Conservation (phyloP, 2,113 vertebrate genomes). For the Addax nasomaculatus region DNA sequence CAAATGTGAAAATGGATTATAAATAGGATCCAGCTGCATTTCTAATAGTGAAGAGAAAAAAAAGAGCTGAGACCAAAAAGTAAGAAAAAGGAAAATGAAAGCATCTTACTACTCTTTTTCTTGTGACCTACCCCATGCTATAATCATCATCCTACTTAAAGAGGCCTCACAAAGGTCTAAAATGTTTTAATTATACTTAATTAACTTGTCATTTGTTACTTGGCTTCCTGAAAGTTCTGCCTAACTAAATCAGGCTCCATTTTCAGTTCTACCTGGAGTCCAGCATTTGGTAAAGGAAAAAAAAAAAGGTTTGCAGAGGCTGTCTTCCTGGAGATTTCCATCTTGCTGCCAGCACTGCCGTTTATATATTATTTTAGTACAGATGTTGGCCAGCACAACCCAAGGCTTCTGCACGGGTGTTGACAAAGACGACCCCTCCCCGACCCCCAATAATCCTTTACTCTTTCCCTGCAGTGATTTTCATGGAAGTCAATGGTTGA, state of each 20-base stretch:
- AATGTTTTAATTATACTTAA: conserved; percentile 75
- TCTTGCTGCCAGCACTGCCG: conserved; percentile 56
- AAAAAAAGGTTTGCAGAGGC: conserved; percentile 54
- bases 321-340: conserved; percentile 74
- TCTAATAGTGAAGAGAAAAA: conserved; percentile 68
- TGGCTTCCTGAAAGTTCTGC: conserved; percentile 73
- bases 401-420: conserved; percentile 75
- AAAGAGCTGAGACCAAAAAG: conserved; percentile 37
- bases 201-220: conserved; percentile 78
- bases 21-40: conserved; percentile 79
- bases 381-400: conserved; percentile 66
- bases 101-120: conserved; percentile 54
- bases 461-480: conserved; percentile 40
- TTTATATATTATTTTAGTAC: conserved; percentile 77
- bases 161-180: conserved; percentile 45
- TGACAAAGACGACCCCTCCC: conserved; percentile 71
- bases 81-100: conserved; percentile 43
- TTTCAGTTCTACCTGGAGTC: conserved; percentile 74
- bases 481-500: conserved; percentile 75
- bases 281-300: conserved; percentile 21
- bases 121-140: conserved; percentile 12
- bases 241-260: conserved; percentile 67
- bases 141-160: conserved; percentile 49
- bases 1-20: conserved; percentile 79
- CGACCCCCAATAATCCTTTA: conserved; percentile 25